Evolutionary conservation across 2,888 invertebrate genomes (phyloP).

Genomic region (Euspilapteryx auroguttella): DNA sequence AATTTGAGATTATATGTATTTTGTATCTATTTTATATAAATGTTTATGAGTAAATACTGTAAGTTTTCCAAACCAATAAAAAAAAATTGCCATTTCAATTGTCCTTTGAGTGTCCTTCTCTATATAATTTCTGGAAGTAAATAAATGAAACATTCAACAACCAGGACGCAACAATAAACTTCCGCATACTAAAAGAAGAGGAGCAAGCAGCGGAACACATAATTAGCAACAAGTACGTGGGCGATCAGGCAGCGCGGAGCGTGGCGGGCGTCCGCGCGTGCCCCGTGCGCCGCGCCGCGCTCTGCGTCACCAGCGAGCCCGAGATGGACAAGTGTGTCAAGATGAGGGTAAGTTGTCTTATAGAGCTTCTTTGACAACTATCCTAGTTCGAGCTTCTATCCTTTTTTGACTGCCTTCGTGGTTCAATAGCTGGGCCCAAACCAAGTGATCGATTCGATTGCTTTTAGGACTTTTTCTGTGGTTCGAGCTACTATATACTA

Average conservation of each 20-base stretch:
- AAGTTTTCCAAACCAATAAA: not conserved
- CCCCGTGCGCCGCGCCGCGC: slow-evolving; percentile 79
- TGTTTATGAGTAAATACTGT: too few species aligned
- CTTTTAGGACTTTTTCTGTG: too few species aligned
- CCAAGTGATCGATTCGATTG: too few species aligned
- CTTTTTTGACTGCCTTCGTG: too few species aligned
- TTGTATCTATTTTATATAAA: not conserved
- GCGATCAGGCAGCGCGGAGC: slow-evolving; percentile 66
- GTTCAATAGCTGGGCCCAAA: too few species aligned
- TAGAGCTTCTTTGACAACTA: too few species aligned
- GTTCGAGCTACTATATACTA: too few species aligned
- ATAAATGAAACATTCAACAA: slow-evolving; percentile 6
- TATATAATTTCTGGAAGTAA: too few species aligned
- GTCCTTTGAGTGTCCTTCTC: too few species aligned
- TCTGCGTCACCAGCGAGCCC: slow-evolving; percentile 89
- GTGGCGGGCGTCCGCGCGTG: slow-evolving; percentile 80
- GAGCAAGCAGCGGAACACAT: slow-evolving; percentile 78
- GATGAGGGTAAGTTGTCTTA: slow-evolving; percentile 73
- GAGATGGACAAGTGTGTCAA: slow-evolving; percentile 91
- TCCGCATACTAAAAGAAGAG: slow-evolving; percentile 68
- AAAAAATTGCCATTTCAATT: not conserved
- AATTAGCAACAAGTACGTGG: slow-evolving; percentile 61
- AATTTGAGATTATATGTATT: too few species aligned
- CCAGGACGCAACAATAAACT: slow-evolving; percentile 73
- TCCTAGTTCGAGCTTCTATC: too few species aligned